Conservation (phyloP, 2,113 vertebrate genomes). For the Aleadryas rufinucha region DNA sequence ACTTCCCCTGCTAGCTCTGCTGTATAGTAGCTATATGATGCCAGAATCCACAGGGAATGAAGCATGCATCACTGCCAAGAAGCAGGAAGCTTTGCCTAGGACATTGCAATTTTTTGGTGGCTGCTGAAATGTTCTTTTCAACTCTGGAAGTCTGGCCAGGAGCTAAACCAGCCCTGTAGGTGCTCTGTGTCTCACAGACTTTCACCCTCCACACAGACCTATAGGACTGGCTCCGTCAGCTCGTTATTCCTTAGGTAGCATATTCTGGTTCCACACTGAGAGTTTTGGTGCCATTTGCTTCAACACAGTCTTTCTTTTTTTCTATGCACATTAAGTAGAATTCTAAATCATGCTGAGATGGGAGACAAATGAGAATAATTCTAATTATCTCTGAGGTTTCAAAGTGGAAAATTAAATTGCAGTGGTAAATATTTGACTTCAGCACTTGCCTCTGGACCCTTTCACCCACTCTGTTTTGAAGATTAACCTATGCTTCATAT, state of each 20-base stretch:
- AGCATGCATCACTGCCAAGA: neutral
- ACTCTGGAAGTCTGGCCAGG: neutral
- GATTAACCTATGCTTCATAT: slow-evolving; percentile 41
- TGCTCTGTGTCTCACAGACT: neutral
- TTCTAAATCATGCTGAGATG: slow-evolving; percentile 29
- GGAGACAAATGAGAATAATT: slow-evolving; percentile 45
- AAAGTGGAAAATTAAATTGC: slow-evolving; percentile 55
- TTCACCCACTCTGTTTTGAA: slow-evolving; percentile 33
- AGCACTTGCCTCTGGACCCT: slow-evolving; percentile 30
- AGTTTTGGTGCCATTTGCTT: neutral
- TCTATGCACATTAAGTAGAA: neutral
- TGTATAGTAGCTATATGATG: neutral
- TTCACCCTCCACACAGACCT: neutral
- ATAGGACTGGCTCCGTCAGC: rapidly evolving
- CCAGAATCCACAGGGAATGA: neutral
- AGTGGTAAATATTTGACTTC: slow-evolving; percentile 61
- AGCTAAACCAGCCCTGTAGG: neutral
- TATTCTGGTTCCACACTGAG: neutral
- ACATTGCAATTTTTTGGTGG: neutral
- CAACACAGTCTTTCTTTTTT: neutral
- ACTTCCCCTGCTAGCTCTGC: neutral
- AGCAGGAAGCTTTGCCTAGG: neutral
- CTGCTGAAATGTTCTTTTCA: neutral
- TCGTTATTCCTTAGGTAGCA: neutral
- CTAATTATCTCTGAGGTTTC: slow-evolving; percentile 50